Percentiles rank a stretch among this genome's conserved stretches.
Conservation (phyloP, 2,888 invertebrate genomes). For the Phaedon cochleariae region DNA sequence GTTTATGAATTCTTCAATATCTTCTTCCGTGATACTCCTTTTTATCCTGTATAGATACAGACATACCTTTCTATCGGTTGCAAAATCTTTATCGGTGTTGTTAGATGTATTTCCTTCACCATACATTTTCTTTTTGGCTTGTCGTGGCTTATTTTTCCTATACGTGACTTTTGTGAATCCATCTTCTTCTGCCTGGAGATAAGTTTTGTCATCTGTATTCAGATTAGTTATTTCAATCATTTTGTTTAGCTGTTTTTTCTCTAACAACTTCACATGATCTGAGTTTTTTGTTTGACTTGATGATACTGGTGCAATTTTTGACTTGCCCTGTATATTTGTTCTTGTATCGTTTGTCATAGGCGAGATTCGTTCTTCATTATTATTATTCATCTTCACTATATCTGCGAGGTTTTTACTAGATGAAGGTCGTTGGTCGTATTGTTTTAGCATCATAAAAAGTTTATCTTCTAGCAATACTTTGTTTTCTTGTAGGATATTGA, state of each 20-base stretch:
- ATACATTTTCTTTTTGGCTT: constrained; percentile 10
- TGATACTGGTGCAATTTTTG: background rate
- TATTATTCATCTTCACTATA: constrained; percentile 4
- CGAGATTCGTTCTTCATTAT: background rate
- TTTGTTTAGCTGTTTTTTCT: too few species aligned
- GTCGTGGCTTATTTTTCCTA: background rate
- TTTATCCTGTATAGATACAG: constrained; percentile 7
- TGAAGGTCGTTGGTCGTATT: constrained; percentile 7
- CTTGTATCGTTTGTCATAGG: background rate
- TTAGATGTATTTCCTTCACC: constrained; percentile 6
- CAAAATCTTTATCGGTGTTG: constrained; percentile 10
- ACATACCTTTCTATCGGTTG: constrained; percentile 9
- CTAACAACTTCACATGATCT: background rate
- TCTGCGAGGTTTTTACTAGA: constrained; percentile 3
- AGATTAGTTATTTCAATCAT: too few species aligned
- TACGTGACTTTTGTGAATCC: background rate
- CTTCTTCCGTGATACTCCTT: constrained; percentile 10
- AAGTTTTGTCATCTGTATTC: background rate
- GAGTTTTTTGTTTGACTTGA: background rate
- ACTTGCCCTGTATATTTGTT: constrained; percentile 2
- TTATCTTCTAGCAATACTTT: constrained; percentile 12
- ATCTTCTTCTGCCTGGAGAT: background rate
- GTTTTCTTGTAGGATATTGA: constrained; percentile 9
- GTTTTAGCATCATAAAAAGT: constrained; percentile 7
- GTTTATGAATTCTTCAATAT: constrained; percentile 2